Base-by-base conservation (phyloP, 2,797 vertebrate genomes). In the Apodemus agrarius region DNA sequence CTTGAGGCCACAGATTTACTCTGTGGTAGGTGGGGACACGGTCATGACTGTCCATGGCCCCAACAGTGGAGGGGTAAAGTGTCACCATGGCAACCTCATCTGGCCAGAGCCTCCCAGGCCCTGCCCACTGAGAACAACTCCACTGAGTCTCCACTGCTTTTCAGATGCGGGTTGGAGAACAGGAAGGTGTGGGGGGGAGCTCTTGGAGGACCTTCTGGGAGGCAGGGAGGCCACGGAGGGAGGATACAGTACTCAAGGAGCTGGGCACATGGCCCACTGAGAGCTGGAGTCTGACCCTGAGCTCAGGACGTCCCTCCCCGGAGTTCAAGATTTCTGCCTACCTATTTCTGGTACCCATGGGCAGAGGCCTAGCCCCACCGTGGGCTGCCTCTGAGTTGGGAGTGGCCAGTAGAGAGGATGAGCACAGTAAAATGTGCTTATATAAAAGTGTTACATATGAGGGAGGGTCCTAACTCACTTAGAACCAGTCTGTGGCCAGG, bases 201-300 rank as follows among this genome's bases (percentile, higher is more conserved):
- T 92, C 76, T n/a, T 63, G 19, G 75, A 78, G 94, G 17, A 2
- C 2, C 16, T 84, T 54, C 93, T 86, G 86, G 78, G 80, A 83
- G 40, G 24, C 19, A 14, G 6, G 76, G 75, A 26, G 37, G 22
- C 4, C 9, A 22, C 29, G 6, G 10, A 65, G 52, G 21, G 74
- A 43, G 34, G 61, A 49, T 31, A 40, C 61, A 59, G 0, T 14
- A 1, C 21, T 16, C 0, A 1, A 9, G 65, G 46, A 4, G 6
- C 24, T 0, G 3, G n/a, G 9, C 31, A 54, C 1, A 12, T 34
- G 65, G 11, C 8, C 43, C 0, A 0, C 13, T 21, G 37, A 57
- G 76, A 80, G n/a, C 8, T 3, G 12, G 43, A 80, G n/a, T 46
- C 3, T 0, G 17, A 22, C 10, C n/a, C 43, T 1, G 11, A 52